Conservation (phyloP, 2,797 vertebrate species). For the Scolopax bukidnonensis region DNA sequence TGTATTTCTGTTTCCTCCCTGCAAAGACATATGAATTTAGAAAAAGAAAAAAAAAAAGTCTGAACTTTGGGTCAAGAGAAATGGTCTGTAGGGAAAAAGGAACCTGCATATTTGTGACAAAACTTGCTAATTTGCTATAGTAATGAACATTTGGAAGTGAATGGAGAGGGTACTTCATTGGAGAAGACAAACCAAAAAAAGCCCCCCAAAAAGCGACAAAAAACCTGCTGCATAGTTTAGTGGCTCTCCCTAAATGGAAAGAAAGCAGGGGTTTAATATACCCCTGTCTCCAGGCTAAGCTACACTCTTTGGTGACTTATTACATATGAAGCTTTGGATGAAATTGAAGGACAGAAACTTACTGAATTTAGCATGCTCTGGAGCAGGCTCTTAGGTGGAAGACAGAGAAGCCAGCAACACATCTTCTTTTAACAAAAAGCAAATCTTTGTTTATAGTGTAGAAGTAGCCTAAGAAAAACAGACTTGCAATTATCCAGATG, state of each 20-base stretch:
- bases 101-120: background rate
- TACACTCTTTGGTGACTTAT: background rate
- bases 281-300: background rate
- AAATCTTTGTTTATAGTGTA: background rate
- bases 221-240: background rate
- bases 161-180: background rate
- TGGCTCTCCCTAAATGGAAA: background rate
- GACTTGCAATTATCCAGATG: background rate
- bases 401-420: background rate
- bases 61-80: background rate
- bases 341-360: constrained; percentile 6
- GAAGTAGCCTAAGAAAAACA: background rate
- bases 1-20: background rate
- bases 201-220: background rate
- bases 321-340: background rate
- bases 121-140: background rate
- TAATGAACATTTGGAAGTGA: background rate
- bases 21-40: background rate
- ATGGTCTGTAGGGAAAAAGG: background rate
- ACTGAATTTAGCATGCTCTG: background rate
- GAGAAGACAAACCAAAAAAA: background rate
- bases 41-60: background rate
- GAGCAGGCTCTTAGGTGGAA: background rate
- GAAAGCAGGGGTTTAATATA: background rate
- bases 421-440: background rate